These are phyloP conservation scores for Marmota monax DNA, from an alignment of 2,113 vertebrate species.

Conservation along the genomic window DNA sequence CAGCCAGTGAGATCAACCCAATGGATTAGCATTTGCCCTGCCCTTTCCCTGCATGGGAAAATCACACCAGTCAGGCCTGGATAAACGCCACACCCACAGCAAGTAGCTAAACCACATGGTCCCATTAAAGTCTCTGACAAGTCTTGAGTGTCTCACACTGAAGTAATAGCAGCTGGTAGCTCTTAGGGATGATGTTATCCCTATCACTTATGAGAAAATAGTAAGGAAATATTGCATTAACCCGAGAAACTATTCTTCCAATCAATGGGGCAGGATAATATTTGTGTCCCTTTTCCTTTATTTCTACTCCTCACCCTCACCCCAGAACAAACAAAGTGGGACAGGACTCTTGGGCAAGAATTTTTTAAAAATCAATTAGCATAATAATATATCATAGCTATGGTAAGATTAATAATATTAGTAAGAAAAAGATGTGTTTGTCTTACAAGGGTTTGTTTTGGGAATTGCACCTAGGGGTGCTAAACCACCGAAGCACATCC, in stretches of 20 bases:
- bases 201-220: background rate
- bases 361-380: constrained; percentile 10
- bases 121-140: background rate
- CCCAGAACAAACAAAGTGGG: background rate
- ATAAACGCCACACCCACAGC: background rate
- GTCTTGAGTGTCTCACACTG: background rate
- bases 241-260: background rate
- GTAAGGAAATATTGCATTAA: background rate
- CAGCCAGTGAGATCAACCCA: background rate
- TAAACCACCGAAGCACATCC: background rate
- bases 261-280: background rate
- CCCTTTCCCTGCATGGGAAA: background rate
- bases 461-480: background rate
- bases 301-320: background rate
- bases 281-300: background rate
- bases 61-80: background rate
- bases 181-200: background rate
- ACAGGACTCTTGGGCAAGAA: background rate
- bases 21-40: background rate
- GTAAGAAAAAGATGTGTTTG: background rate
- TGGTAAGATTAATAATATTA: background rate
- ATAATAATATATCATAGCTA: background rate
- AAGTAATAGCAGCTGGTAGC: background rate
- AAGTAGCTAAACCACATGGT: background rate
- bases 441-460: background rate